A percentile compares a stretch with the other conserved stretches of the same genome.
These are phyloP conservation scores for Hipparchia sbordonii DNA, from an alignment of 2,888 invertebrate genomes.

Conservation along the genomic window DNA sequence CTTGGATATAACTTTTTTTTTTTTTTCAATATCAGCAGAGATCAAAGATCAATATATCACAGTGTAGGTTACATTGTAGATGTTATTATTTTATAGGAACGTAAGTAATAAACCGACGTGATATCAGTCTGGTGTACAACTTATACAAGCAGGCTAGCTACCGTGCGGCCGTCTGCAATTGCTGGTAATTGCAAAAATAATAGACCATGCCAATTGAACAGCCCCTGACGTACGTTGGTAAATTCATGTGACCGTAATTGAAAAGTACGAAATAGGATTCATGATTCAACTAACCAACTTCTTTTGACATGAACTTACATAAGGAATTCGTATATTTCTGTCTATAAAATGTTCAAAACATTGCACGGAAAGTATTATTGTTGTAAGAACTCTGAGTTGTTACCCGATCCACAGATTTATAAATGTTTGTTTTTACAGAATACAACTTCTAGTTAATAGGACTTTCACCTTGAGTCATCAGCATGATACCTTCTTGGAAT, in stretches of 20 bases:
- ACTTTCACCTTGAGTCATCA: no score
- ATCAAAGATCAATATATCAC: neutral
- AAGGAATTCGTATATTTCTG: neutral
- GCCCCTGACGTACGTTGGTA: conserved; percentile 4
- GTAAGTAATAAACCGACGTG: neutral
- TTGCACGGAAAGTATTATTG: no score
- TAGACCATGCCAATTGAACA: conserved; percentile 12
- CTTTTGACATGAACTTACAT: neutral
- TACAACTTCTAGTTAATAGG: no score
- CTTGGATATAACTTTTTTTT: neutral
- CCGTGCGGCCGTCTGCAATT: conserved; percentile 12
- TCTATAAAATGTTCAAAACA: no score
- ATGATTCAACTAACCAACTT: neutral
- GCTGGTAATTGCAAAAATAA: conserved; percentile 18
- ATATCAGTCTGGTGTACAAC: neutral
- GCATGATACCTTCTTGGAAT: no score
- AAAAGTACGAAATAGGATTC: neutral
- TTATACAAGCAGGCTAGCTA: neutral
- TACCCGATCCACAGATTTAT: no score
- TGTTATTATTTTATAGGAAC: neutral
- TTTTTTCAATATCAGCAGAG: neutral
- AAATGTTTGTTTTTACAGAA: no score
- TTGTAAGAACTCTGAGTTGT: no score
- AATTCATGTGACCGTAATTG: conserved; percentile 16
- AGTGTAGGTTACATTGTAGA: neutral